Evolutionary conservation across 2,797 vertebrate species (phyloP).

Genomic region (Phataginus tricuspis): DNA sequence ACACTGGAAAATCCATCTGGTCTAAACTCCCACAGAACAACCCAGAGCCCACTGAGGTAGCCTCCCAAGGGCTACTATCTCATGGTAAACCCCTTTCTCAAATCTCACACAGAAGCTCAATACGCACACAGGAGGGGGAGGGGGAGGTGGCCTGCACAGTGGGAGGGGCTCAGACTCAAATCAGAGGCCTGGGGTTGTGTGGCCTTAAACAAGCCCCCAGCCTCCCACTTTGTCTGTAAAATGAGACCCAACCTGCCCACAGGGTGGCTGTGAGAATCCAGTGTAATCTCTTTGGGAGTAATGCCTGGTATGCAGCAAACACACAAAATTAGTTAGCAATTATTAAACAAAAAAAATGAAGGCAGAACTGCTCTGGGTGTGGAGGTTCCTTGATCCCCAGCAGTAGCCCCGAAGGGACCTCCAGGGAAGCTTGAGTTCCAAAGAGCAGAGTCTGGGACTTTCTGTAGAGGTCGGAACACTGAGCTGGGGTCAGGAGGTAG

Average conservation of each 20-base stretch:
- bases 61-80: background rate
- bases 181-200: background rate
- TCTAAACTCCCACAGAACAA: background rate
- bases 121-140: background rate
- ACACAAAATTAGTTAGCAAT: background rate
- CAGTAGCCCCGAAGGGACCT: background rate
- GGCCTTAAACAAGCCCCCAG: too few relatives aligned
- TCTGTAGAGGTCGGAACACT: fast-evolving
- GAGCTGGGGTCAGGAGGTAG: background rate
- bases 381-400: background rate
- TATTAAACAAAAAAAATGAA: background rate
- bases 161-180: background rate
- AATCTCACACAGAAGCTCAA: background rate
- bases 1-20: too few relatives aligned
- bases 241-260: background rate
- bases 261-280: background rate
- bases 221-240: background rate
- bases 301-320: background rate
- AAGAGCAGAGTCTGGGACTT: background rate
- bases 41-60: background rate
- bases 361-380: background rate
- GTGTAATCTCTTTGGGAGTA: background rate
- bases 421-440: background rate
- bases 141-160: background rate
- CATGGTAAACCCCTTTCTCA: background rate